A percentile compares a stretch with the other conserved stretches of the same genome.
Evolutionary conservation across 2,888 invertebrate genomes (phyloP).

Genomic region (Volucella bombylans): DNA sequence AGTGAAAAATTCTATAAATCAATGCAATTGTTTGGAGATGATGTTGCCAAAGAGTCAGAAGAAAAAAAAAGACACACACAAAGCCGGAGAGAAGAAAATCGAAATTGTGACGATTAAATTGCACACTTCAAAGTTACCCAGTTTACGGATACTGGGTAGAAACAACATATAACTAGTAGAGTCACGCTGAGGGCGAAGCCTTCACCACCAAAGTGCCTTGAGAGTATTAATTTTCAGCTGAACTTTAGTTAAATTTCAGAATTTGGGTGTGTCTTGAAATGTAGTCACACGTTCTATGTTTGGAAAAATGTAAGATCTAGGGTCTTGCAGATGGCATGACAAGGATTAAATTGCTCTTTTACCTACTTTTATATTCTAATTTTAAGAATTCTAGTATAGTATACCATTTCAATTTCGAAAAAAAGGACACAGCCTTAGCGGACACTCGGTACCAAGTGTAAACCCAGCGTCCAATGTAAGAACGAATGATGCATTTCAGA

Average conservation of each 20-base stretch:
- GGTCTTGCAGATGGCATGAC: constrained; percentile 6
- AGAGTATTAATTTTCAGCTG: constrained; percentile 68
- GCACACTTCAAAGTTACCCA: constrained; percentile 57
- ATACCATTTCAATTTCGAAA: too few relatives aligned
- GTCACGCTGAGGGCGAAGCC: constrained; percentile 73
- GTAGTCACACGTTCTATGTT: constrained; percentile 50
- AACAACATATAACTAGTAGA: constrained; percentile 36
- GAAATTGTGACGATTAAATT: constrained; percentile 68
- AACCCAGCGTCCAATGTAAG: too few relatives aligned
- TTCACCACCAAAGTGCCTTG: constrained; percentile 59
- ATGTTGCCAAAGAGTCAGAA: constrained; percentile 50
- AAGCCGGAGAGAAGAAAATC: constrained; percentile 22
- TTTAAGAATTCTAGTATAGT: too few relatives aligned
- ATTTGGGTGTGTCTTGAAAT: constrained; percentile 42
- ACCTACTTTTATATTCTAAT: too few relatives aligned
- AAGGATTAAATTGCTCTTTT: too few relatives aligned
- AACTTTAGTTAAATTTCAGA: constrained; percentile 67
- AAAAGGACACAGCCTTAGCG: too few relatives aligned
- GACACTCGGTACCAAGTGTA: too few relatives aligned
- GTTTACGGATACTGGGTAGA: constrained; percentile 32
- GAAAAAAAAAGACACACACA: background rate
- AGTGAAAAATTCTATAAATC: constrained; percentile 69
- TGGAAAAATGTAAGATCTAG: constrained; percentile 6
- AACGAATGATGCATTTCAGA: too few relatives aligned
- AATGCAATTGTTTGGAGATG: constrained; percentile 56